Evolutionary conservation across 2,888 invertebrate genomes (phyloP).

Genomic region (Meandrusa payeni): DNA sequence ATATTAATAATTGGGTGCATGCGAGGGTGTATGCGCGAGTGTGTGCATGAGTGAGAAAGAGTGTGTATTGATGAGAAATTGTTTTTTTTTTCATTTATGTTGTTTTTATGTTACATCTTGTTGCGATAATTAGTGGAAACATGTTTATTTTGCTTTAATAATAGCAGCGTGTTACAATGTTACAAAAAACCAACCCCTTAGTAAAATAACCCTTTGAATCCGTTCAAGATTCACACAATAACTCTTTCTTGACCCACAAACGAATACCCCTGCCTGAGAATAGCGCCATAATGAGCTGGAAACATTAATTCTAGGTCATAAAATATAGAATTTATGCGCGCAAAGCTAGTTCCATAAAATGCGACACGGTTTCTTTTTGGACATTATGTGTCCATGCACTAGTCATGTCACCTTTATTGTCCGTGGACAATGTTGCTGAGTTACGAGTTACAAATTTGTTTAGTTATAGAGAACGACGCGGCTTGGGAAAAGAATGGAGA

Average conservation of each 20-base stretch:
- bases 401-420: constrained; percentile 45
- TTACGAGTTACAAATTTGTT: constrained; percentile 63
- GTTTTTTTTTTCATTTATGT: no score
- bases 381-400: constrained; percentile 35
- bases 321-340: constrained; percentile 69
- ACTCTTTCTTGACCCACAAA: constrained; percentile 76
- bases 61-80: no score
- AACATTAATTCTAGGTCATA: constrained; percentile 77
- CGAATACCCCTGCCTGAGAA: constrained; percentile 63
- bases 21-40: no score
- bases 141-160: background rate
- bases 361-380: constrained; percentile 65
- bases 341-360: constrained; percentile 71
- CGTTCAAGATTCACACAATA: constrained; percentile 59
- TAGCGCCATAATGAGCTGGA: constrained; percentile 71
- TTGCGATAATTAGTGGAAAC: constrained; percentile 12
- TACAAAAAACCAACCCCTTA: constrained; percentile 37
- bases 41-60: no score
- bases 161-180: constrained; percentile 26
- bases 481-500: constrained; percentile 43
- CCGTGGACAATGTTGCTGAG: constrained; percentile 63
- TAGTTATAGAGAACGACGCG: constrained; percentile 40
- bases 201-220: constrained; percentile 30
- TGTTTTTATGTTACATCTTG: constrained; percentile 4
- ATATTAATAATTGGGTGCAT: no score